Percentiles rank a stretch among this genome's conserved stretches.
Evolutionary conservation across 1,140 invertebrate species (phyloP).

Genomic region (Drosophila watanabei): DNA sequence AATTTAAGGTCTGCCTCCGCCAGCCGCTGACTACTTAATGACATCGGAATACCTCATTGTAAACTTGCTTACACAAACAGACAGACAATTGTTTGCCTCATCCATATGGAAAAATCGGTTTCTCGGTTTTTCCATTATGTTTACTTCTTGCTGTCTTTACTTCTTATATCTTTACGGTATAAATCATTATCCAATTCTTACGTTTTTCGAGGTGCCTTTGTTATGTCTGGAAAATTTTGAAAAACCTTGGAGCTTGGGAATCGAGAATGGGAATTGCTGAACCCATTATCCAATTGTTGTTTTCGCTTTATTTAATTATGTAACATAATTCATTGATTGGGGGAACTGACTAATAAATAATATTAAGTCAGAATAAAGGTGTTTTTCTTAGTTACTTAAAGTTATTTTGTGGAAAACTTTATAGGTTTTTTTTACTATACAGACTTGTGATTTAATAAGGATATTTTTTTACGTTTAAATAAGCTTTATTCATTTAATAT

Average conservation of each 20-base stretch:
- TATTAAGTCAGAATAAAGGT: no score
- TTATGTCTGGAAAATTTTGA: background rate
- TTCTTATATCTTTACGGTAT: background rate
- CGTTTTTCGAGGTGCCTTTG: no score
- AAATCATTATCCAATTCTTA: background rate
- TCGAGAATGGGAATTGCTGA: background rate
- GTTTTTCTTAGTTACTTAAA: no score
- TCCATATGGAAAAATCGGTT: slow-evolving; percentile 16
- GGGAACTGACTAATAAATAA: no score
- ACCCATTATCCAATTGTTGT: background rate
- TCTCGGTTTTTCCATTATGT: background rate
- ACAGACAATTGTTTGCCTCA: background rate
- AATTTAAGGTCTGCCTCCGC: background rate
- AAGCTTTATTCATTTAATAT: no score
- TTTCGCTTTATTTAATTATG: background rate
- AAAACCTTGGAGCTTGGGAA: background rate
- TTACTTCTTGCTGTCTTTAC: no score
- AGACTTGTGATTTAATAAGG: no score
- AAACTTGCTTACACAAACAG: background rate
- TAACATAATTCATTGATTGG: no score
- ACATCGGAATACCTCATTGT: background rate
- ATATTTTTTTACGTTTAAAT: no score
- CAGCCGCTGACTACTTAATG: background rate
- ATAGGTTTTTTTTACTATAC: no score
- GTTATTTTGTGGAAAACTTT: no score